Percentiles rank a stretch among this genome's conserved stretches.
Conservation (phyloP, 2,888 invertebrate genomes). For the Drosophila meridiana region DNA sequence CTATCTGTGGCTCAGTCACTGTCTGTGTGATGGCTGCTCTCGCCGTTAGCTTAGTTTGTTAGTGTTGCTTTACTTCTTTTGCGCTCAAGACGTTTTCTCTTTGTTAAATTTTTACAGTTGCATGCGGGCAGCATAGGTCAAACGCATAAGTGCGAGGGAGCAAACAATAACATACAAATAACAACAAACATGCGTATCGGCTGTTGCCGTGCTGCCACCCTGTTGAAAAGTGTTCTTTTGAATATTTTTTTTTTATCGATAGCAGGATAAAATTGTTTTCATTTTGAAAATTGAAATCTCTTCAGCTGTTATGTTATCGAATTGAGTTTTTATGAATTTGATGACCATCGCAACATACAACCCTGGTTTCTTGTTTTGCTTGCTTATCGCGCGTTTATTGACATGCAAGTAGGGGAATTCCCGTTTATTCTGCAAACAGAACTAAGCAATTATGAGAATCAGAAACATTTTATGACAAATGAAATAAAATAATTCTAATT, state of each 20-base stretch:
- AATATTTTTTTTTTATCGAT: conserved; percentile 6
- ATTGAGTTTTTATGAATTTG: neutral
- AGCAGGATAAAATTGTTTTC: neutral
- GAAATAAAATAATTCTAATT: neutral
- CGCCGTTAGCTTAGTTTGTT: conserved; percentile 2
- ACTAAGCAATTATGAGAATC: neutral
- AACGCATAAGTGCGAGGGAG: conserved; percentile 54
- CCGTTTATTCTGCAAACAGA: neutral
- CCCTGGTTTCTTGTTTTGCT: neutral
- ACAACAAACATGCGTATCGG: neutral
- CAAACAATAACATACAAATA: conserved; percentile 19
- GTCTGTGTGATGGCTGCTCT: conserved; percentile 19
- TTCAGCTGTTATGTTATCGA: neutral
- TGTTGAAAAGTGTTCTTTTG: conserved; percentile 7
- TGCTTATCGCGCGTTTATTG: neutral
- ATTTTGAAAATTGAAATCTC: neutral
- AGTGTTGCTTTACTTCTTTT: conserved; percentile 39
- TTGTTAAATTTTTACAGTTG: conserved; percentile 42
- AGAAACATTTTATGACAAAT: neutral
- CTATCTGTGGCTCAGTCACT: conserved; percentile 18
- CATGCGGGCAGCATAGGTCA: conserved; percentile 45
- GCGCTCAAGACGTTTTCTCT: conserved; percentile 34
- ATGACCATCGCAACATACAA: neutral
- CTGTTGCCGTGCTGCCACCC: conserved; percentile 35
- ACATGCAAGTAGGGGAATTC: neutral